Evolutionary conservation across 2,113 vertebrate species (phyloP), one percentile per base, ranked within the genome.

Genomic region (Tympanuchus pallidicinctus): DNA sequence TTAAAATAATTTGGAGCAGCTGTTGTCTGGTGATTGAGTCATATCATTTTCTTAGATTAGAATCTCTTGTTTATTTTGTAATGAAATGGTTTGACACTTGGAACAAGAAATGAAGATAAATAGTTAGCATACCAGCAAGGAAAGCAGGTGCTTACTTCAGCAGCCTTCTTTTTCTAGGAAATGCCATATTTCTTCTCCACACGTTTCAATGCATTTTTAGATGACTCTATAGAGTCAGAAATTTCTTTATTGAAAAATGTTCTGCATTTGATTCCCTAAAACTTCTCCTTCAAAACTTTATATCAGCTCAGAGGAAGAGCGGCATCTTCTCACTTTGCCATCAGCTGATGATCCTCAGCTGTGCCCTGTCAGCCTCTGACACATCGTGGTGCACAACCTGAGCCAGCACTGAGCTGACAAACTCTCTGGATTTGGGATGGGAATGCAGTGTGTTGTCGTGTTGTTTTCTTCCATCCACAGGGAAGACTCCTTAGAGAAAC

Each of bases 31-130:
- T 8, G 5, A 71, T 92, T 88, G 77, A 90, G 80, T 94, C 76
- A 93, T 93, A 86, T 78, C n/a, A 78, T 88, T 93, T 89, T 81
- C 90, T 78, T 78, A 74, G 80, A 94, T 90, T 88, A 94, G 86
- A 65, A 69, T 88, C 83, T 93, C 77, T 78, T 96, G 92, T 94
- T 96, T 95, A 83, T 86, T 93, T 92, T 94, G 83, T 93, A 75
- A 74, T 86, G 77, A 88, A 90, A 90, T 74, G 57, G 70, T 93
- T 92, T 93, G 90, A 72, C 92, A 88, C 86, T 90, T 65, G 65
- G 83, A 96, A 96, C 77, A 72, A 94, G 95, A 92, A 92, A 91
- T 91, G 66, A 88, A 88, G 86, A 93, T 93, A 94, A 95, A 92
- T 75, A 83, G n/a, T 77, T 76, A 72, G 43, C 90, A 40, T 74